These are phyloP conservation scores for Imbricaverruca yamaguchii DNA, from an alignment of 2,888 invertebrate genomes.

Conservation along the genomic window DNA sequence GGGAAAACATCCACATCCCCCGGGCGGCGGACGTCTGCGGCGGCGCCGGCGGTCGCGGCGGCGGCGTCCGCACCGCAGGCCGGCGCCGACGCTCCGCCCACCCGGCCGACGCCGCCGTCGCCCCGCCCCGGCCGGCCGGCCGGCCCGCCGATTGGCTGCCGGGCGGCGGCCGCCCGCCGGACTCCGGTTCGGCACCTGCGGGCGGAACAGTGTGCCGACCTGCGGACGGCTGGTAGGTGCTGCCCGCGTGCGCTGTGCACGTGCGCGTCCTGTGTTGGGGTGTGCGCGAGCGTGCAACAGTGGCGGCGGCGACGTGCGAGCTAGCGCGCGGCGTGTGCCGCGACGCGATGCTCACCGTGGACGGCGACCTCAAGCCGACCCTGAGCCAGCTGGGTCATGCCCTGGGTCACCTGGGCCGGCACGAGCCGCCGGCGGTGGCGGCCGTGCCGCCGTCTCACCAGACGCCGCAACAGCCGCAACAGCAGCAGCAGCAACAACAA, in stretches of 20 bases:
- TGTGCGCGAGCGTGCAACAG: background rate
- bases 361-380: background rate
- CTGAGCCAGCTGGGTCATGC: background rate
- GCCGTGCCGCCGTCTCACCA: background rate
- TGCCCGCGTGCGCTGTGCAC: background rate
- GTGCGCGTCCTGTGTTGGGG: background rate
- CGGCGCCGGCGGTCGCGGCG: background rate
- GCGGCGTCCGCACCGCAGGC: background rate
- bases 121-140: background rate
- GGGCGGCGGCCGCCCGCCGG: background rate
- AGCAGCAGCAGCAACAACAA: slow-evolving; percentile 4
- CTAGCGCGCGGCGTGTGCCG: background rate
- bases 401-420: background rate
- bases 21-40: background rate
- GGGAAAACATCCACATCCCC: background rate
- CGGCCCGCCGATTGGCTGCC: background rate
- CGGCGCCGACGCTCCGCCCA: background rate
- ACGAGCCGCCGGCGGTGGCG: background rate
- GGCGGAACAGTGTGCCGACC: background rate
- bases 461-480: background rate
- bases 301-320: slow-evolving; percentile 12
- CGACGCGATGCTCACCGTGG: background rate
- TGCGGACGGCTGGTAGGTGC: background rate
- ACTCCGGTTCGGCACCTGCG: background rate
- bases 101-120: background rate